Evolutionary conservation across 2,797 vertebrate genomes (phyloP).

Genomic region (Lophotriccus pileatus): DNA sequence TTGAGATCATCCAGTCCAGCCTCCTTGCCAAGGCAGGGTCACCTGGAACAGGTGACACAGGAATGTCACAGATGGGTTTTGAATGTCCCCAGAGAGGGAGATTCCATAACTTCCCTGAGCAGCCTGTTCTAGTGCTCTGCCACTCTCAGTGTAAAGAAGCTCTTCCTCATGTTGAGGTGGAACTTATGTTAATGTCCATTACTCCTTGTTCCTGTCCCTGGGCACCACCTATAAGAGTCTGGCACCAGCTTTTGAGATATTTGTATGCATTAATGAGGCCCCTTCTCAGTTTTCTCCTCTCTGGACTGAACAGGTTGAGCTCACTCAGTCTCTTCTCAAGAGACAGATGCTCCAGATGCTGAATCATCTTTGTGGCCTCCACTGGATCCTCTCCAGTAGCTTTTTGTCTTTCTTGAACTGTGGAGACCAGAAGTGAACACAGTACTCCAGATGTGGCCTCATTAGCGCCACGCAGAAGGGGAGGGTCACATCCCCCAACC

Average conservation of each 20-base stretch:
- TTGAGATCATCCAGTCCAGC: background rate
- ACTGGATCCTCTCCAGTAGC: background rate
- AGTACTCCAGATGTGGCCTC: background rate
- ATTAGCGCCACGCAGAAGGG: background rate
- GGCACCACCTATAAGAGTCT: background rate
- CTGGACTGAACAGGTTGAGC: background rate
- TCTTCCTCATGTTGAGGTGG: background rate
- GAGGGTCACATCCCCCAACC: background rate
- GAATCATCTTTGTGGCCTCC: too few relatives aligned
- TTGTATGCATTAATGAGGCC: background rate
- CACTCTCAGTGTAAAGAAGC: background rate
- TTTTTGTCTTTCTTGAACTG: background rate
- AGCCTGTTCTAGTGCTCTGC: background rate
- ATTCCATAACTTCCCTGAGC: background rate
- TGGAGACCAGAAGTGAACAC: background rate
- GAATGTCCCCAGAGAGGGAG: background rate
- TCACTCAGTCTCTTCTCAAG: background rate
- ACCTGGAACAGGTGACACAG: background rate
- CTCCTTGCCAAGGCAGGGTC: background rate
- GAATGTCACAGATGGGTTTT: background rate
- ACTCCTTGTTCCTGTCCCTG: background rate
- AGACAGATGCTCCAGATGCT: background rate
- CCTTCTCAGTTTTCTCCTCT: background rate
- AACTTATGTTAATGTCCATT: background rate
- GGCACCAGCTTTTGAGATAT: background rate